Base-by-base conservation (phyloP, 2,797 vertebrate species). In the Microctenopoma stevenorrisi region DNA sequence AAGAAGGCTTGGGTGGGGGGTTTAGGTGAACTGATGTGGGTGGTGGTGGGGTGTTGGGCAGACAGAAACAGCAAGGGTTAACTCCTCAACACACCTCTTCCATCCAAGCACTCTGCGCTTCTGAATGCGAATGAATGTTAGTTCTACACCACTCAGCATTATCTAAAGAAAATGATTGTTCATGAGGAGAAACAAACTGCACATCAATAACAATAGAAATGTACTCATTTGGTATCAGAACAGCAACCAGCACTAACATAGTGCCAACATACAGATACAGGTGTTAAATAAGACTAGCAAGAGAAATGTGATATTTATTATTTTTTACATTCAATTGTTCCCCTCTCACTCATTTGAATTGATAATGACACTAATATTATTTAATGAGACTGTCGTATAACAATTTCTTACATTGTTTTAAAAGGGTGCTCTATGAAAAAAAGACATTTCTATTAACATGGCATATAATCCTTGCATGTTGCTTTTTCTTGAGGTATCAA, bases 61-160 rank as follows among this genome's bases (percentile, higher is more conserved):
- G 91, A 92, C 93, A 79, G 91, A 93, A 94, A 90, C 93, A 92
- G 91, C 89, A 93, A 94, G 94, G 94, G 95, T 96, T 95, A 95
- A 93, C 89, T 86, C 76, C 76, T 60, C 85, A 30, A 72, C 78
- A 64, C 73, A 53, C 76, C 78, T 81, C 72, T 67, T 53, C 72
- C 72, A 65, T 50, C 70, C 66, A 58, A 5, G 55, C 61, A 48
- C 74, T 89, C 79, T 73, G 16, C 68, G 75, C 85, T 91, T 88
- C 86, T 87, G 74, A 79, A 73, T 40, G 50, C 79, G 57, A 78
- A 58, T 37, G 44, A 52, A 72, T 88, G 82, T 81, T 85, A 78
- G 72, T 75, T 82, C 68, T 64, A 33, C 58, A 73, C 53, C 78
- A 68, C 72, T 86, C 80, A 64, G 72, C 67, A 56, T 82, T 83